phyloP scores from a whole-genome alignment of 2,113 vertebrate species.

The Menidia beryllina region DNA sequence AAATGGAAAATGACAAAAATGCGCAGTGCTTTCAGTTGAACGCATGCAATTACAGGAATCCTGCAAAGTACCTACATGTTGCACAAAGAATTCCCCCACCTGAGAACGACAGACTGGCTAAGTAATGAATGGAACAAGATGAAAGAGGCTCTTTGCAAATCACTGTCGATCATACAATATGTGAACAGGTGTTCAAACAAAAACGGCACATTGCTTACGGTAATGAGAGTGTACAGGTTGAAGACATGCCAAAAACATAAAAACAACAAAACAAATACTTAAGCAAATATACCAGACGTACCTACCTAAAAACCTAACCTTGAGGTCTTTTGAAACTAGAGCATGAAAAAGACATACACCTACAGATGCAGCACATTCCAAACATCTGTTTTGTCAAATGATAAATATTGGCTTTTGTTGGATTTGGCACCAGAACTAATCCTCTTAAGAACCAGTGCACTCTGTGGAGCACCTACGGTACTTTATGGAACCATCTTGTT shows the following conservation, averaged over 20 bases:
- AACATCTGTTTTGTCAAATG: constrained; percentile 59
- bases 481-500: not conserved
- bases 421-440: constrained; percentile 45
- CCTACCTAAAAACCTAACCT: constrained; percentile 1
- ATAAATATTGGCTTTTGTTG: constrained; percentile 69
- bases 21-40: constrained; percentile 34
- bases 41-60: constrained; percentile 56
- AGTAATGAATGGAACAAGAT: constrained; percentile 81
- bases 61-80: constrained; percentile 46
- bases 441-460: constrained; percentile 22
- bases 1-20: constrained; percentile 35
- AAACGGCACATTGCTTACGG: constrained; percentile 70
- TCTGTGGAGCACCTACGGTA: constrained; percentile 5
- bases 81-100: constrained; percentile 64
- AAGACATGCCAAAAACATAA: constrained; percentile 73
- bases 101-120: constrained; percentile 67
- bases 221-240: constrained; percentile 62
- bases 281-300: constrained; percentile 60
- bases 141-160: constrained; percentile 80
- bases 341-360: constrained; percentile 46
- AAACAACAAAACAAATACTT: constrained; percentile 77
- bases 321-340: constrained; percentile 55
- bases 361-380: constrained; percentile 54
- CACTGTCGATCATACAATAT: constrained; percentile 77
- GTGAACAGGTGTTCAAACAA: constrained; percentile 86